Conservation (phyloP, 2,797 vertebrate genomes). For the Falco columbarius region DNA sequence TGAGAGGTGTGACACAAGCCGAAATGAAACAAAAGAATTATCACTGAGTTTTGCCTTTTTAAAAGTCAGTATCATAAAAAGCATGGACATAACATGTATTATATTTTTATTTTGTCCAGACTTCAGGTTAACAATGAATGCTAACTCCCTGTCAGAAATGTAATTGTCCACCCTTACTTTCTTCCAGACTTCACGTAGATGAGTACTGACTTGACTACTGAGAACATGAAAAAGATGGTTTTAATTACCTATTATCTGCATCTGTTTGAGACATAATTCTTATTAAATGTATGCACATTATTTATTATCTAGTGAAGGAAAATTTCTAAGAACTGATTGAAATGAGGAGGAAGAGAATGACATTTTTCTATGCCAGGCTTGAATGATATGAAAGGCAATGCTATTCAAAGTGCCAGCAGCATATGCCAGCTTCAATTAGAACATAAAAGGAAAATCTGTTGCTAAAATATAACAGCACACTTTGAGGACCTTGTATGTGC, state of each 20-base stretch:
- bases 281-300: neutral
- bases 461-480: neutral
- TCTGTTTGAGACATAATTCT: neutral
- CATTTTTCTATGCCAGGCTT: neutral
- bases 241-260: neutral
- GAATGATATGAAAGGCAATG: neutral
- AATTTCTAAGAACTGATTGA: neutral
- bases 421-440: constrained; percentile 47
- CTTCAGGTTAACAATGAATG: neutral
- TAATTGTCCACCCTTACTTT: neutral
- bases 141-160: neutral
- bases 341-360: neutral
- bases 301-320: neutral
- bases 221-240: neutral
- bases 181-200: neutral
- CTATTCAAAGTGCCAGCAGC: constrained; percentile 15
- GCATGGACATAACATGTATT: neutral
- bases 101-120: neutral
- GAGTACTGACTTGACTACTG: neutral
- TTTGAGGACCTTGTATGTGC: neutral
- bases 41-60: neutral
- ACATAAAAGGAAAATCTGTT: constrained; percentile 34
- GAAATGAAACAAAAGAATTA: constrained; percentile 28
- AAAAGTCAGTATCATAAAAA: constrained; percentile 7
- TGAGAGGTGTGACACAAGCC: neutral